phyloP scores from a whole-genome alignment of 2,888 invertebrate species.

The Diogma glabrata region DNA sequence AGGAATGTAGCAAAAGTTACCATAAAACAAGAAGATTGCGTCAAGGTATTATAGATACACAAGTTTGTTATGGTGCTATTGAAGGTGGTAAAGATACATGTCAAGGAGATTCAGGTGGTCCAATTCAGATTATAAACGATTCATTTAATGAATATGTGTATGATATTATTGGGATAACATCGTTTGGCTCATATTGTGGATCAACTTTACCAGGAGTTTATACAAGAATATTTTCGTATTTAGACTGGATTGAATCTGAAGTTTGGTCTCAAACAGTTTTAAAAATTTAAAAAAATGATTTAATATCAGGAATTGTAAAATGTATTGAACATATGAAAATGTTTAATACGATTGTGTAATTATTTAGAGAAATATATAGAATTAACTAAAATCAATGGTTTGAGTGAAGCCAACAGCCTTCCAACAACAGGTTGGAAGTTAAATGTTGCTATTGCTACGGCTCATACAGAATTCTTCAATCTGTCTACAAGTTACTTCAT shows the following conservation, averaged over 20 bases:
- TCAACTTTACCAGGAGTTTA: conserved; percentile 24
- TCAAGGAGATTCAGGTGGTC: conserved; percentile 35
- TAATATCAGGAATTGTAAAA: too few relatives aligned
- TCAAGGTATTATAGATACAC: conserved; percentile 27
- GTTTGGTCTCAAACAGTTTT: too few relatives aligned
- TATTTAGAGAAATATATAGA: too few relatives aligned
- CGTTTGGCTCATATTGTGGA: conserved; percentile 23
- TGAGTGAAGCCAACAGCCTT: too few relatives aligned
- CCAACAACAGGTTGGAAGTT: too few relatives aligned
- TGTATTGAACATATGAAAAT: too few relatives aligned
- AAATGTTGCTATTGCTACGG: too few relatives aligned
- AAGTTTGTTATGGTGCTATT: conserved; percentile 32
- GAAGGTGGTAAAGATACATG: conserved; percentile 31
- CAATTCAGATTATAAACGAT: conserved; percentile 24
- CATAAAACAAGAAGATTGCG: neutral
- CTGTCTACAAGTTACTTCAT: too few relatives aligned
- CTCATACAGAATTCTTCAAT: too few relatives aligned
- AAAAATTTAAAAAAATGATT: too few relatives aligned
- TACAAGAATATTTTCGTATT: conserved; percentile 22
- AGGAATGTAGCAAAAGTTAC: conserved; percentile 15
- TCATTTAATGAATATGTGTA: conserved; percentile 3
- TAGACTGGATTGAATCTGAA: conserved; percentile 24
- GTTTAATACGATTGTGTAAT: too few relatives aligned
- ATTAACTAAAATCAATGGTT: too few relatives aligned
- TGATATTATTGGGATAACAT: conserved; percentile 22